Conservation (phyloP, 2,888 invertebrate species). For the Eulithis prunata region DNA sequence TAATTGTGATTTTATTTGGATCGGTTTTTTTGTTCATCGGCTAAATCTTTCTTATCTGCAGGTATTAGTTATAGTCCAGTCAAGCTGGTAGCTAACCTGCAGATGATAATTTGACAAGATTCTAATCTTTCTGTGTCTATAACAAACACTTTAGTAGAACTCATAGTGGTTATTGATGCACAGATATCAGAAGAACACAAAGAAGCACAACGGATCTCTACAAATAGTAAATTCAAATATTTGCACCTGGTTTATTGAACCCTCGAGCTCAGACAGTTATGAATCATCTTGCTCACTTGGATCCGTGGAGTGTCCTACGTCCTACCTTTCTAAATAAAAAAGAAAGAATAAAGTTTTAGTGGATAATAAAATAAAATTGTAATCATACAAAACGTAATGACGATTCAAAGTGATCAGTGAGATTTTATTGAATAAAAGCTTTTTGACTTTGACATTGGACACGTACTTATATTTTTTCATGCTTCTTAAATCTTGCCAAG, state of each 20-base stretch:
- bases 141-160: background rate
- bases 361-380: too few species aligned
- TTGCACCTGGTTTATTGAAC: constrained; percentile 19
- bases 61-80: background rate
- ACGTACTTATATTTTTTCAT: too few species aligned
- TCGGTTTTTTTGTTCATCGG: background rate
- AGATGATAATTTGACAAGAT: too few species aligned
- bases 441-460: too few species aligned
- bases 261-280: background rate
- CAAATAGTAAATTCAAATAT: constrained; percentile 17
- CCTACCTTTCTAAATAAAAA: too few species aligned
- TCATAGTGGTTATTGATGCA: background rate
- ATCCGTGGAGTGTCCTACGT: too few species aligned
- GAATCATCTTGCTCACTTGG: constrained; percentile 1
- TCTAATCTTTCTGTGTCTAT: too few species aligned
- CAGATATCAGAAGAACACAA: background rate
- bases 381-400: too few species aligned
- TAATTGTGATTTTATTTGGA: background rate
- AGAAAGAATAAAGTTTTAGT: too few species aligned
- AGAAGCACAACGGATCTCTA: constrained; percentile 8
- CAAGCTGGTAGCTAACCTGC: background rate
- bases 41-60: background rate
- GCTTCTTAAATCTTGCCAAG: too few species aligned
- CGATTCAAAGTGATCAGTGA: too few species aligned
- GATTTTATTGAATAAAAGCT: too few species aligned